These are phyloP conservation scores for Myotis pilosus DNA, from an alignment of 2,797 vertebrate genomes.

Conservation along the genomic window DNA sequence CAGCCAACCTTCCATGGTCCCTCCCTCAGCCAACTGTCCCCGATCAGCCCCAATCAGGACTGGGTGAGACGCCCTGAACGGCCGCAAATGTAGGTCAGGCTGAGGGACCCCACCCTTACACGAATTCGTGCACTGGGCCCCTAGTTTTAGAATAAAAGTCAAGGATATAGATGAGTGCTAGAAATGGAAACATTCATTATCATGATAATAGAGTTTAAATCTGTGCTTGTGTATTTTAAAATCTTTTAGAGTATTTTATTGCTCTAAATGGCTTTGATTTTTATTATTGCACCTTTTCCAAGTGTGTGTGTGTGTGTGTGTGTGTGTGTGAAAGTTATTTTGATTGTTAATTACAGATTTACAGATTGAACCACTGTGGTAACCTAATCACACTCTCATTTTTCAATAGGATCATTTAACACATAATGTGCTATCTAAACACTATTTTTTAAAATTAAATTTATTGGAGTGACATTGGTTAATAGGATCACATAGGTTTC, in stretches of 20 bases:
- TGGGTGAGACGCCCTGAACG: too few species aligned
- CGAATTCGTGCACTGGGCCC: too few species aligned
- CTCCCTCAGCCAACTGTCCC: too few species aligned
- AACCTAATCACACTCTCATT: background rate
- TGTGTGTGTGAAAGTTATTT: background rate
- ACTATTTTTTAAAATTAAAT: background rate
- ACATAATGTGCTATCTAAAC: background rate
- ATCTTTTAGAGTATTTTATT: background rate
- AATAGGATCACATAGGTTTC: background rate
- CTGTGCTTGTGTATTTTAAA: background rate
- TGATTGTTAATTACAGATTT: background rate
- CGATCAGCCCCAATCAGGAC: too few species aligned
- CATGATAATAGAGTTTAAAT: background rate
- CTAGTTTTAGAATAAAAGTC: constrained; percentile 56
- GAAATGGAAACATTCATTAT: constrained; percentile 35
- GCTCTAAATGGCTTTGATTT: background rate
- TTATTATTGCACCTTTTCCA: background rate
- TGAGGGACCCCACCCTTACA: too few species aligned
- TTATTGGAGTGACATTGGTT: background rate
- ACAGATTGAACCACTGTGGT: background rate
- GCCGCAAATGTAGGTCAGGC: too few species aligned
- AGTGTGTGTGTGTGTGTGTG: background rate
- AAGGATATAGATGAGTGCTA: constrained; percentile 53
- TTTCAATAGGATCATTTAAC: background rate
- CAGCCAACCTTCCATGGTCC: too few species aligned